Percentiles rank a stretch among this genome's conserved stretches.
phyloP scores from a whole-genome alignment of 2,888 invertebrate genomes.

The Arctia plantaginis region DNA sequence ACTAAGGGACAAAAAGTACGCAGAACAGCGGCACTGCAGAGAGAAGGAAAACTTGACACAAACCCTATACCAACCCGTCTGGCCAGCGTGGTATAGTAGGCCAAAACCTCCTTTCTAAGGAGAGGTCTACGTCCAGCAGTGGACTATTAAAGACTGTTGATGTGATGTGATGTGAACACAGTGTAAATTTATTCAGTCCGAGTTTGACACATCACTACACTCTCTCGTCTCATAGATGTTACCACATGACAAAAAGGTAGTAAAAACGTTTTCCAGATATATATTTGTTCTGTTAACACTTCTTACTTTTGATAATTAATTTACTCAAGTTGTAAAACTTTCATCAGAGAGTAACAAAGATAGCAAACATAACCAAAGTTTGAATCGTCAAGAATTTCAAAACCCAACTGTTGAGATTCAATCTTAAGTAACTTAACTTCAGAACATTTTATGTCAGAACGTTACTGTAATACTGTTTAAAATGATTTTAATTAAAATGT shows the following conservation, averaged over 20 bases:
- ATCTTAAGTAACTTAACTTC: background rate
- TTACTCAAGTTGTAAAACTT: background rate
- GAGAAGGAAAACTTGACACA: too few relatives aligned
- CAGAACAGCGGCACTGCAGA: too few relatives aligned
- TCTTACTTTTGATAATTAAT: background rate
- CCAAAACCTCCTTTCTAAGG: too few relatives aligned
- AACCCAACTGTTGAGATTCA: background rate
- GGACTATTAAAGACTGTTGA: too few relatives aligned
- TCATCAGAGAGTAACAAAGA: background rate
- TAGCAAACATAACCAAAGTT: background rate
- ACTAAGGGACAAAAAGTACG: too few relatives aligned
- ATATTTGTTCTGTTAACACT: background rate
- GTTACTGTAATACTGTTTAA: background rate
- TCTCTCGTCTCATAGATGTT: background rate
- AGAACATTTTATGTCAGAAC: background rate
- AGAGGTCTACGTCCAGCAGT: too few relatives aligned
- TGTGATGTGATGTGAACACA: too few relatives aligned
- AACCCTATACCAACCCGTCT: too few relatives aligned
- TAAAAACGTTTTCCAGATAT: background rate
- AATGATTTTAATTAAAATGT: slow-evolving; percentile 21
- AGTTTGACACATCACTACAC: background rate
- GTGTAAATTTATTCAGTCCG: background rate
- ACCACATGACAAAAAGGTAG: background rate
- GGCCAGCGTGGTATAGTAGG: too few relatives aligned
- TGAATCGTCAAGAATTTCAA: slow-evolving; percentile 3